These are phyloP conservation scores for Triplophysa bombifrons DNA, from an alignment of 2,797 vertebrate genomes.

Conservation along the genomic window DNA sequence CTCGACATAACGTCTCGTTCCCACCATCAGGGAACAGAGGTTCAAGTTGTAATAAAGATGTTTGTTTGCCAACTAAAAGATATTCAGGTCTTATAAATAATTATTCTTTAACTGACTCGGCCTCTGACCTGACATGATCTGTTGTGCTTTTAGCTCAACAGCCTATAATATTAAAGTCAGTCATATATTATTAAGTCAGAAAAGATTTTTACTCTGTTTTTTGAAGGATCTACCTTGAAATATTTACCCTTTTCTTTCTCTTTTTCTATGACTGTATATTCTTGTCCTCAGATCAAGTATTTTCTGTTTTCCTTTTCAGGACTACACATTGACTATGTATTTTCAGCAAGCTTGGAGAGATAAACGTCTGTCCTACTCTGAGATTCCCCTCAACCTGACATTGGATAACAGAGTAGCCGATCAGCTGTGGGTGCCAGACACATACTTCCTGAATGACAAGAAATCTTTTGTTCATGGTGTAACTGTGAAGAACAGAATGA, in stretches of 20 bases:
- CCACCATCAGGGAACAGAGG: too few relatives aligned
- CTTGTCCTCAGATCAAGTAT: conserved; percentile 45
- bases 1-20: too few relatives aligned
- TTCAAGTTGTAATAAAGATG: too few relatives aligned
- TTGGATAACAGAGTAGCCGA: conserved; percentile 98
- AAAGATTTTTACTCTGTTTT: background rate
- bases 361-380: conserved; percentile 95
- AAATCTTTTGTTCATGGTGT: conserved; percentile 99
- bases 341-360: conserved; percentile 99
- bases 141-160: conserved; percentile 67
- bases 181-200: conserved; percentile 26
- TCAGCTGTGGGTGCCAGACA: conserved; percentile 98
- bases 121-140: conserved; percentile 52
- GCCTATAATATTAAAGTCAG: conserved; percentile 70
- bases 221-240: background rate
- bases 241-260: background rate
- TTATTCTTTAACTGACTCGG: too few relatives aligned
- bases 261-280: conserved; percentile 27
- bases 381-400: conserved; percentile 97
- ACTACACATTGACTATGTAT: conserved; percentile 99
- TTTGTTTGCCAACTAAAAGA: too few relatives aligned
- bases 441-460: conserved; percentile 99
- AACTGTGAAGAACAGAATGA: conserved; percentile 98
- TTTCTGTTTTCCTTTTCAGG: conserved; percentile 71
- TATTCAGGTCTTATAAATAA: too few relatives aligned